Evolutionary conservation across 64 coral and sea anemone species (phyloP).

Genomic region (Cladopsammia gracilis): DNA sequence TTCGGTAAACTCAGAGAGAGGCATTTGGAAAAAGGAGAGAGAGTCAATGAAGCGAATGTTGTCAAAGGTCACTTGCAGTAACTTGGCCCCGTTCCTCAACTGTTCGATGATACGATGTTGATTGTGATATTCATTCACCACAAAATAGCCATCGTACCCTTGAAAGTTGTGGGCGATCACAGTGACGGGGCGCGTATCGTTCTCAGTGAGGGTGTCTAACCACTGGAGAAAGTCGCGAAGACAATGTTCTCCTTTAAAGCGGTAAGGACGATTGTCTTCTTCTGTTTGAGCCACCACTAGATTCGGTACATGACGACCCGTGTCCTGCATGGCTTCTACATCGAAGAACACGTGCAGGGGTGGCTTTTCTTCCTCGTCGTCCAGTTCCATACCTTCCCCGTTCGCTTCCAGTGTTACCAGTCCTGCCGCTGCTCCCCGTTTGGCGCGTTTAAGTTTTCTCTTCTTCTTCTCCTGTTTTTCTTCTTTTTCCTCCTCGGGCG

Average conservation of each 20-base stretch:
- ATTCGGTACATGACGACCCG: conserved; percentile 7
- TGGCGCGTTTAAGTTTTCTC: too few species aligned
- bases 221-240: conserved; percentile 2
- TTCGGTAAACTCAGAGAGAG: not conserved
- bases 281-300: conserved; percentile 57
- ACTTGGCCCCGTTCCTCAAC: not conserved
- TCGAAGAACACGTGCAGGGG: conserved; percentile 59
- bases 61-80: not conserved
- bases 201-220: conserved; percentile 18
- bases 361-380: not conserved
- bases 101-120: not conserved
- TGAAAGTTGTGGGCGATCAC: conserved; percentile 54
- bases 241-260: not conserved
- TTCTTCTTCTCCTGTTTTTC: too few species aligned
- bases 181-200: not conserved
- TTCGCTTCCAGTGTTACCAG: too few species aligned
- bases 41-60: not conserved
- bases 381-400: not conserved
- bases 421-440: too few species aligned
- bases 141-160: conserved; percentile 35
- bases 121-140: conserved; percentile 4
- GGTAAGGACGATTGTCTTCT: conserved; percentile 23
- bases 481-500: too few species aligned
- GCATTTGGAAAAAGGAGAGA: not conserved
- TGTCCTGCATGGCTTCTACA: not conserved